phyloP scores from a whole-genome alignment of 2,888 invertebrate genomes.

The Stramonita haemastoma region DNA sequence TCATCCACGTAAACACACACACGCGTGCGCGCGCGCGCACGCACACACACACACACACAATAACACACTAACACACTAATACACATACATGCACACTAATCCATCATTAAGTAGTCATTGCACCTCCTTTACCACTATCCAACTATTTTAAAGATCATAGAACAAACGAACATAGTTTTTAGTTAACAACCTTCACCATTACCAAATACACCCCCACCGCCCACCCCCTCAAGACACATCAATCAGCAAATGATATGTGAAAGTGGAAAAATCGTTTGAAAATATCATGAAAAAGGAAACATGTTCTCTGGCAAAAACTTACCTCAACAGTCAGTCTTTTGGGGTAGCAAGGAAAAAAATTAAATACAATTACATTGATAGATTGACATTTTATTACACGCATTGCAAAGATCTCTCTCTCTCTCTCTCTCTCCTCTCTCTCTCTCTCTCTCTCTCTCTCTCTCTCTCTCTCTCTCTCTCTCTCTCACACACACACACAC shows the following conservation, averaged over 20 bases:
- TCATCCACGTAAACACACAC: background rate
- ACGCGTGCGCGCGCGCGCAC: background rate
- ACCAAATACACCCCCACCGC: background rate
- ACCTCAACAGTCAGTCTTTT: slow-evolving; percentile 21
- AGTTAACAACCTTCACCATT: background rate
- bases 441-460: slow-evolving; percentile 12
- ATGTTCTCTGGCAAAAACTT: background rate
- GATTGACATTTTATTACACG: background rate
- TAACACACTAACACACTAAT: background rate
- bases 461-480: background rate
- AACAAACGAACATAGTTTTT: background rate
- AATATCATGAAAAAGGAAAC: no score
- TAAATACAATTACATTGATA: background rate
- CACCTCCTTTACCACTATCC: no score
- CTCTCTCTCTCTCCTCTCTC: slow-evolving; percentile 13
- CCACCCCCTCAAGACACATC: no score
- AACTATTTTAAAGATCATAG: background rate
- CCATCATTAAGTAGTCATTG: background rate
- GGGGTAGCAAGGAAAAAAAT: background rate
- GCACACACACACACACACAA: background rate
- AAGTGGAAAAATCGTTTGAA: no score
- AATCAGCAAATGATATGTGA: no score
- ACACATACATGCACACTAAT: background rate
- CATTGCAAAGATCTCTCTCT: background rate
- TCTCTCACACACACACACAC: background rate